Evolutionary conservation across 2,888 invertebrate genomes (phyloP), one percentile per base, ranked within the genome.

Genomic region (Helobdella robusta): DNA sequence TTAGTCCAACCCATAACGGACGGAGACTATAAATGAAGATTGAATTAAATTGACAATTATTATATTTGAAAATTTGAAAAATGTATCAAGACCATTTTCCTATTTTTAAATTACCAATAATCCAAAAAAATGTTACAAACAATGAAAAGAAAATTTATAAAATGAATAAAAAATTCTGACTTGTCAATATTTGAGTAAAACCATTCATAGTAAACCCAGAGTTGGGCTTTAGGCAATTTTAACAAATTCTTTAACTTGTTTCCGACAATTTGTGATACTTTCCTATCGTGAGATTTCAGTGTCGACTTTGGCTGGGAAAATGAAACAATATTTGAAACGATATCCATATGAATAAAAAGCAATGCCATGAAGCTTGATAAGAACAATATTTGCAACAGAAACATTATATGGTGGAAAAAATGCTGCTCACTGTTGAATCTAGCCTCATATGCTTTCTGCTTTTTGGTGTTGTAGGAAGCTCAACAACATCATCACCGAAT

Each of bases 121-220:
- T n/a, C n/a, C n/a, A n/a, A n/a, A n/a, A n/a, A n/a, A n/a, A n/a
- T n/a, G n/a, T n/a, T 8, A 40, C 44, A 40, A 11, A 11, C 15
- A 11, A 40, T n/a, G n/a, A 40, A 40, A 11, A 40, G n/a, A 40
- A n/a, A 11, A 40, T 8, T n/a, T 15, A 11, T 8, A 40, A 40
- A 40, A 40, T 8, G 11, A 40, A 40, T 15, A 40, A 40, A 40
- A 40, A 25, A 54, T 60, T 80, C 82, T 78, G 80, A 85, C 84
- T 84, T 83, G 76, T 99, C 98, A 73, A 99, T 88, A 75, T 94
- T 95, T 72, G 97, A 95, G 80, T 98, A 98, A 81, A 99, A 99
- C 87, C 94, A 98, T 80, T 99, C 98, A 80, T 92, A 97, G 79
- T 93, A 95, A 8, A 97, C 95, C 93, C 95, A 97, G 81, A 92